Base-by-base conservation (phyloP, 2,113 vertebrate genomes). In the Lucifuga dentata region DNA sequence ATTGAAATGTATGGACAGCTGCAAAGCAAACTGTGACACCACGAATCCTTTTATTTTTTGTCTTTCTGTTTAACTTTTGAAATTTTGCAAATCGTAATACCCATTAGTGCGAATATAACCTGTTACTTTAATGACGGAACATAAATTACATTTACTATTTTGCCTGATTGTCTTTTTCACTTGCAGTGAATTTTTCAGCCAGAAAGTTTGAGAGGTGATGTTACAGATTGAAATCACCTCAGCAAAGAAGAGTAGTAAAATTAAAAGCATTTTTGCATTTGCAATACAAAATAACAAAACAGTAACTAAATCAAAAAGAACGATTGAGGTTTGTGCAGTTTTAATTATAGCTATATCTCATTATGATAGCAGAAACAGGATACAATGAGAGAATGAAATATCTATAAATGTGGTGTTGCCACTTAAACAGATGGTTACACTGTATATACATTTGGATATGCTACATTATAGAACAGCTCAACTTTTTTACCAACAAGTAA, bases 101-200 rank as follows among this genome's bases (percentile, higher is more conserved):
- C 70, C 78, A 35, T 35, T 66, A 67, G 83, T 50, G 70, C 83
- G 72, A 38, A 26, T 62, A 67, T 72, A 69, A 49, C 74, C 81
- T 78, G 76, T 82, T 76, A 78, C 74, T 78, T 57, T 45, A 60
- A 88, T 79, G 83, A 87, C 78, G 79, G 78, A 86, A 80, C 88
- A 86, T 82, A 83, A 82, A 81, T 88, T 78, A 71, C 63, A 61
- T 80, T 78, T 58, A 58, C 45, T 75, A 74, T 73, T 71, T 75
- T 11, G 12, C 59, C 66, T 63, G 58, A 77, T 84, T 65, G 76
- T 83, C 68, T 64, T 68, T n/a, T n/a, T 68, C 58, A 59, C 75
- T 71, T 77, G 70, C 80, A 79, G 79, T 66, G 78, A 81, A 53
- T 72, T 58, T 45, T 85, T 69, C 67, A 58, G 68, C 55, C 49